phyloP scores from a whole-genome alignment of 2,113 vertebrate genomes.

The Addax nasomaculatus region DNA sequence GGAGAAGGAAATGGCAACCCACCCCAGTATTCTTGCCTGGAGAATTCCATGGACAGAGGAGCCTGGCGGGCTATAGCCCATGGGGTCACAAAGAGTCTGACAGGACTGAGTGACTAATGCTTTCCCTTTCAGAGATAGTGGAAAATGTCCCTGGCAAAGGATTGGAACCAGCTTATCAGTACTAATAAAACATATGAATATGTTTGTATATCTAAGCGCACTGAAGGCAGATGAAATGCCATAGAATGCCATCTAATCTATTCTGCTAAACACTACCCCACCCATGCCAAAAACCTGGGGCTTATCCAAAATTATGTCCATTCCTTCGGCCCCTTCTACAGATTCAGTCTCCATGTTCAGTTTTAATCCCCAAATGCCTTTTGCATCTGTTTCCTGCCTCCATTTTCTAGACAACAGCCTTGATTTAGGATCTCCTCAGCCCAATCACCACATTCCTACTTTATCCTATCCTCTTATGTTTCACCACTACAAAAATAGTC shows the following conservation, averaged over 20 bases:
- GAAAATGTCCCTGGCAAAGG: background rate
- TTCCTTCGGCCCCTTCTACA: background rate
- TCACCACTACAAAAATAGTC: background rate
- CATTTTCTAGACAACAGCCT: background rate
- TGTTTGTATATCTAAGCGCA: background rate
- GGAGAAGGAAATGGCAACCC: background rate
- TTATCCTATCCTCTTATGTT: background rate
- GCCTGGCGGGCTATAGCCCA: background rate
- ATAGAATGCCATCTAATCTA: background rate
- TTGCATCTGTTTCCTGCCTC: background rate
- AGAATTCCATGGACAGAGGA: background rate
- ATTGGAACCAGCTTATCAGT: background rate
- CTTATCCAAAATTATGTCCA: background rate
- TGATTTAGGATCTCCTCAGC: background rate
- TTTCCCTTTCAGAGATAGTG: background rate
- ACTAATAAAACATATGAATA: background rate
- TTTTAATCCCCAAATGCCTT: background rate
- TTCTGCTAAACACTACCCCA: background rate
- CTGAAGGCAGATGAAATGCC: background rate
- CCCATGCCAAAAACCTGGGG: background rate
- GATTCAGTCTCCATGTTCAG: background rate
- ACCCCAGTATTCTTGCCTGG: background rate
- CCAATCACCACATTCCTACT: background rate
- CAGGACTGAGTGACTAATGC: background rate
- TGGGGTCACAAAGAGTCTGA: background rate